Evolutionary conservation across 2,113 vertebrate species (phyloP).

Genomic region (Channa maculata): DNA sequence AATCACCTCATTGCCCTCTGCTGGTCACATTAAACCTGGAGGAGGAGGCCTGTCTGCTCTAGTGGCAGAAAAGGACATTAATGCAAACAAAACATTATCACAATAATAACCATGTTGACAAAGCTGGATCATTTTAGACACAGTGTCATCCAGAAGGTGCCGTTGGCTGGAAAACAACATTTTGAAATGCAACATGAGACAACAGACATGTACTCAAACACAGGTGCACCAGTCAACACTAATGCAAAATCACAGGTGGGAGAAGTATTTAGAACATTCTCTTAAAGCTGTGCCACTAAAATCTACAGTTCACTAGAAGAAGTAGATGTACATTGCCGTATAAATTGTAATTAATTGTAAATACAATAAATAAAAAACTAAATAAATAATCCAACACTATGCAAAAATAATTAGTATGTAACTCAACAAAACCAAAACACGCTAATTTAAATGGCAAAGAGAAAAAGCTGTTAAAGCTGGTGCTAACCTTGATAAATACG

Average conservation of each 20-base stretch:
- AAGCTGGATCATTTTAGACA: background rate
- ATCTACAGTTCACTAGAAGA: too few relatives aligned
- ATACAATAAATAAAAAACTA: too few relatives aligned
- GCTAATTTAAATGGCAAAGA: background rate
- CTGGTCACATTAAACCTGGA: conserved; percentile 28
- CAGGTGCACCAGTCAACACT: background rate
- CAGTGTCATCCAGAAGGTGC: background rate
- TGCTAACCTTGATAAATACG: too few relatives aligned
- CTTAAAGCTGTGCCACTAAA: background rate
- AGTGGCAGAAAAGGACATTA: background rate
- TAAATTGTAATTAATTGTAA: too few relatives aligned
- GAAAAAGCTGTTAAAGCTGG: background rate
- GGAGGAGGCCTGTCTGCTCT: background rate
- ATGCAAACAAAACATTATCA: background rate
- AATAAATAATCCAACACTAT: too few relatives aligned
- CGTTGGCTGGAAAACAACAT: background rate
- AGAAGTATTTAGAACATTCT: background rate
- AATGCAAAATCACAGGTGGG: background rate
- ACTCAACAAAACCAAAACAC: background rate
- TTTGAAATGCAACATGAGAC: background rate
- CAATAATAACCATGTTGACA: background rate
- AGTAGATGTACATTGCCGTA: too few relatives aligned
- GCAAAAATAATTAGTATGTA: too few relatives aligned
- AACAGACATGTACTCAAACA: background rate
- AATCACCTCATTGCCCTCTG: conserved; percentile 36